Evolutionary conservation across 2,888 invertebrate species (phyloP).

Genomic region (Acanthosepion esculentum): DNA sequence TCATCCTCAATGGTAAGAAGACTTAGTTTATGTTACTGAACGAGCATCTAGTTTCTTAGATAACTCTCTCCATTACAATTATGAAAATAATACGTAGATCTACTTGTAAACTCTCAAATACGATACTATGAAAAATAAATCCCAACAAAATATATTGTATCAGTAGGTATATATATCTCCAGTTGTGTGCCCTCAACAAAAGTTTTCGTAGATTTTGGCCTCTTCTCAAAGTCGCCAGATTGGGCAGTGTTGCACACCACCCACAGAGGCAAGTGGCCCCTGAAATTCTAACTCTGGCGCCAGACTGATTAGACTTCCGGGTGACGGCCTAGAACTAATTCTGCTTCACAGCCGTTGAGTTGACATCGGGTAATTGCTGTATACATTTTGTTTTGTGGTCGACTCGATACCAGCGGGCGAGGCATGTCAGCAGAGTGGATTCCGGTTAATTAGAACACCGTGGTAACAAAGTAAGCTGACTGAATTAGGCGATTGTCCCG

Average conservation of each 20-base stretch:
- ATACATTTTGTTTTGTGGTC: neutral
- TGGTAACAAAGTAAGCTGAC: neutral
- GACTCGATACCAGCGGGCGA: neutral
- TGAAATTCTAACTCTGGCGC: neutral
- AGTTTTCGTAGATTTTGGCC: neutral
- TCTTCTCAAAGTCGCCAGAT: neutral
- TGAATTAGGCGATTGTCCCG: neutral
- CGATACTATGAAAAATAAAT: no score
- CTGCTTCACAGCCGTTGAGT: neutral
- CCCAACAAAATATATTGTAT: no score
- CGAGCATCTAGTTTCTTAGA: no score
- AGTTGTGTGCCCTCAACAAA: no score
- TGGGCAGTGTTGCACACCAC: neutral
- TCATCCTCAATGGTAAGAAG: no score
- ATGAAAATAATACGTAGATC: no score
- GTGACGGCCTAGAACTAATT: neutral
- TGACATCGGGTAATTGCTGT: neutral
- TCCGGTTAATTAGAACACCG: neutral
- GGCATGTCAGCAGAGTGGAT: neutral
- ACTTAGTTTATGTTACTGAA: no score
- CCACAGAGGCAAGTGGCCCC: neutral
- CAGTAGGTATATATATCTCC: no score
- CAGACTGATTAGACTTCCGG: neutral
- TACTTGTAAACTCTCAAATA: no score
- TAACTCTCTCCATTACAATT: no score